Evolutionary conservation across 2,113 vertebrate genomes (phyloP).

Genomic region (Hypocryptadius cinnamomeus): DNA sequence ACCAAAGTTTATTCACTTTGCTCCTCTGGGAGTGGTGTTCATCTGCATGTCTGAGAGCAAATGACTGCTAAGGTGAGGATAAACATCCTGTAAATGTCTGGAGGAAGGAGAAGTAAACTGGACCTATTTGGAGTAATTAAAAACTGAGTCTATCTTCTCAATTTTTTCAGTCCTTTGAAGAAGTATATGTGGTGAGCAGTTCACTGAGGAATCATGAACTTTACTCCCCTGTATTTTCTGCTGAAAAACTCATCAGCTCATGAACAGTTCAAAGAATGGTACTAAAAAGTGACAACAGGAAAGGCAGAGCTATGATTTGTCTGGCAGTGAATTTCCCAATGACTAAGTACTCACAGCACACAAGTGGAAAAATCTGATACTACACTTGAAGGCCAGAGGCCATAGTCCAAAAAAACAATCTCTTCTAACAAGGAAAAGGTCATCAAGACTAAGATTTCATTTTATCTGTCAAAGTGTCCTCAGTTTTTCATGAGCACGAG

Average conservation of each 20-base stretch:
- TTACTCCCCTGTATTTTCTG: not conserved
- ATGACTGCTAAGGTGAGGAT: not conserved
- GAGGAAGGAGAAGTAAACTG: not conserved
- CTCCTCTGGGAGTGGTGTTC: not conserved
- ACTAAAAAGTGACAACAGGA: slow-evolving; percentile 46
- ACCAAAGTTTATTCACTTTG: slow-evolving; percentile 16
- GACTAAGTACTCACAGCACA: slow-evolving; percentile 32
- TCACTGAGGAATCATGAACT: not conserved
- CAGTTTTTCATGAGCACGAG: not conserved
- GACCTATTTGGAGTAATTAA: not conserved
- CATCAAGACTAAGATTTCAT: slow-evolving; percentile 28
- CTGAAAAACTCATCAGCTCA: slow-evolving; percentile 26
- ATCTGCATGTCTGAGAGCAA: not conserved
- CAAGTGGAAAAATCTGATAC: slow-evolving; percentile 39
- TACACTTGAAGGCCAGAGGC: slow-evolving; percentile 32
- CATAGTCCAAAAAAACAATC: slow-evolving; percentile 1
- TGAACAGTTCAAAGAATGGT: slow-evolving; percentile 27
- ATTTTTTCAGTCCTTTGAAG: not conserved
- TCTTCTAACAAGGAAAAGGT: slow-evolving; percentile 28
- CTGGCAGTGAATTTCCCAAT: slow-evolving; percentile 1
- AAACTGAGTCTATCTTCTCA: not conserved
- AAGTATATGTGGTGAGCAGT: not conserved
- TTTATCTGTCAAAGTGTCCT: not conserved
- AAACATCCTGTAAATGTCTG: not conserved
- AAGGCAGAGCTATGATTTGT: slow-evolving; percentile 27